A percentile compares a stretch with the other conserved stretches of the same genome.
Conservation (phyloP, 2,888 invertebrate species). For the Rhagium mordax region DNA sequence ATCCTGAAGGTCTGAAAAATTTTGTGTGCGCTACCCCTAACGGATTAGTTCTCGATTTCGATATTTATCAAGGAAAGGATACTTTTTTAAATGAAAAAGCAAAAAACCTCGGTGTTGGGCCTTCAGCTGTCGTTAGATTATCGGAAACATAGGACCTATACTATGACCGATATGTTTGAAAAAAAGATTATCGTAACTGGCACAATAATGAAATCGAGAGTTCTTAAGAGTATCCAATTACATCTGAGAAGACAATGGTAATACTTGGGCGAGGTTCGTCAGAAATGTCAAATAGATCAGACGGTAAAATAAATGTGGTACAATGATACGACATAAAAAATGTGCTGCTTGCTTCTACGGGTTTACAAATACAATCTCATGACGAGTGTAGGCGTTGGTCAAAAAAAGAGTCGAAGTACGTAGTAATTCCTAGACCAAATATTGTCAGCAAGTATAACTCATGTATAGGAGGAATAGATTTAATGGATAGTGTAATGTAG, state of each 20-base stretch:
- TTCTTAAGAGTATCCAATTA: background rate
- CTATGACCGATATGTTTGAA: background rate
- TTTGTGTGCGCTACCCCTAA: background rate
- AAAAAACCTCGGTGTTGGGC: background rate
- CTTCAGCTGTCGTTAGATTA: background rate
- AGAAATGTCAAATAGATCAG: background rate
- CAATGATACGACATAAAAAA: constrained; percentile 3
- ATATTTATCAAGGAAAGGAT: background rate
- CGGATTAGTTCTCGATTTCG: background rate
- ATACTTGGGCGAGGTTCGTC: background rate
- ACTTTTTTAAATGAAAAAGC: background rate
- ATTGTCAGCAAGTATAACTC: constrained; percentile 13
- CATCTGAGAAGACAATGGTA: background rate
- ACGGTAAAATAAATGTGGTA: background rate
- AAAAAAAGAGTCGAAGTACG: constrained; percentile 9
- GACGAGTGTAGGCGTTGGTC: constrained; percentile 1
- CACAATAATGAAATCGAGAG: constrained; percentile 6
- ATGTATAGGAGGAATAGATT: constrained; percentile 20
- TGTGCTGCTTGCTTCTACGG: constrained; percentile 2
- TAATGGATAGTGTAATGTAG: constrained; percentile 9
- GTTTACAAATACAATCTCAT: background rate
- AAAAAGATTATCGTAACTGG: constrained; percentile 5
- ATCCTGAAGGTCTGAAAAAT: background rate
- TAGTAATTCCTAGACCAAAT: constrained; percentile 19
- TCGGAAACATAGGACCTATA: background rate